Evolutionary conservation across 2,797 vertebrate species (phyloP), one percentile per base, ranked within the genome.

Genomic region (Eulemur coronatus): DNA sequence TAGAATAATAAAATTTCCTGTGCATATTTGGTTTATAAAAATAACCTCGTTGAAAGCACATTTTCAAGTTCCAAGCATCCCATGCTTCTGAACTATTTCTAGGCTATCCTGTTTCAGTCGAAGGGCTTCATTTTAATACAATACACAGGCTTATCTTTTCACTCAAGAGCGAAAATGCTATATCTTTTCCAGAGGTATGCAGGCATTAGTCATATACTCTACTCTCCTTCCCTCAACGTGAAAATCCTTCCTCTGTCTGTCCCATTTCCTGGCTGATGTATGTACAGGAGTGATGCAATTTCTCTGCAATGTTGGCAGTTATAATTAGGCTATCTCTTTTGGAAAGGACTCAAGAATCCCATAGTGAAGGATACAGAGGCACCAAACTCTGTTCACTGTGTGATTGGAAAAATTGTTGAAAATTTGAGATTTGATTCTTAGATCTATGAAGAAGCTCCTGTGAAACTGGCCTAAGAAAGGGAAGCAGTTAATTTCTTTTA

Each of bases 21-120:
- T 98, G 95, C 95, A 89, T 95, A 91, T 94, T 95, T 95, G 76
- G 95, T 69, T 96, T 95, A 76, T 94, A 98, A 98, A 98, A 98
- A 98, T 98, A 98, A 95, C 76, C 76, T 95, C 93, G 97, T 98
- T 98, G 97, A 95, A 98, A 98, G 95, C 20, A 52, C 90, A 5
- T 96, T 95, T 97, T 95, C 70, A 95, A 91, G 97, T 98, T 97
- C 95, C 96, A 96, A 98, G 93, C 46, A 35, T 96, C 70, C 88
- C 65, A 0, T 18, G 3, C 79, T 97, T 92, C 97, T 95, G 94
- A 88, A 94, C 95, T 98, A 95, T 98, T 98, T 97, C 96, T 97
- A 95, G 97, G 89, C 97, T 98, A 94, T 98, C 97, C 97, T 96
- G 86, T 97, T 88, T 97, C 91, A 98, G 95, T 84, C 85, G 28